Evolutionary conservation across 2,888 invertebrate genomes (phyloP).

Genomic region (Noctuana brunneofusca): DNA sequence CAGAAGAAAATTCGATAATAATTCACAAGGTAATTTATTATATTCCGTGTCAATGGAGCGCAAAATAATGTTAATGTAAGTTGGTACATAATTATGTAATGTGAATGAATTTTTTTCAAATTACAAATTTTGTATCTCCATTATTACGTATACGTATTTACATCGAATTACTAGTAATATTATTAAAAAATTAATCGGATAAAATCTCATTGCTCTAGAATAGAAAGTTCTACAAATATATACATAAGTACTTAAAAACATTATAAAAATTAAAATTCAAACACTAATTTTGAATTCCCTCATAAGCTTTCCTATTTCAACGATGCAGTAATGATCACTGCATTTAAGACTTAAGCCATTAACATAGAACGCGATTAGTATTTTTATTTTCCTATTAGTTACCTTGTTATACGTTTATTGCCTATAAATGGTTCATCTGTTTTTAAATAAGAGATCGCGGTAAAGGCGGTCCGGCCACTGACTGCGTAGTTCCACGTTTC

Average conservation of each 20-base stretch:
- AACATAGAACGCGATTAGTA: constrained; percentile 6
- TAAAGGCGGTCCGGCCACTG: constrained; percentile 44
- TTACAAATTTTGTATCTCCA: too few species aligned
- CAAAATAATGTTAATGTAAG: too few species aligned
- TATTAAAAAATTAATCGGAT: too few species aligned
- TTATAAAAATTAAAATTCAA: neutral
- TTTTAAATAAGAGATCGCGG: constrained; percentile 44
- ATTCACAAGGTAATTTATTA: too few species aligned
- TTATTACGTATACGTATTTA: too few species aligned
- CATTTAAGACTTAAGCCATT: neutral
- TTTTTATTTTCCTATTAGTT: constrained; percentile 17
- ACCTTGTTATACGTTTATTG: constrained; percentile 17
- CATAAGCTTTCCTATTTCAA: neutral
- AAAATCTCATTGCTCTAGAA: neutral
- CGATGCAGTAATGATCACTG: neutral
- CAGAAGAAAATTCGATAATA: neutral
- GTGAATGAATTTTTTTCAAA: too few species aligned
- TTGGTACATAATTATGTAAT: too few species aligned
- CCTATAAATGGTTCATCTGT: constrained; percentile 31
- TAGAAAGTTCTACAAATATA: too few species aligned
- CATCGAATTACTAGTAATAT: too few species aligned
- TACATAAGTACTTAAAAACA: neutral
- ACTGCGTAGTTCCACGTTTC: constrained; percentile 43
- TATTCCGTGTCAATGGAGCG: too few species aligned
- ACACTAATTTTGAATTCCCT: neutral